Evolutionary conservation across 35 echinoderm and acorn worm species (phyloP).

Genomic region (Holothuria glaberrima): DNA sequence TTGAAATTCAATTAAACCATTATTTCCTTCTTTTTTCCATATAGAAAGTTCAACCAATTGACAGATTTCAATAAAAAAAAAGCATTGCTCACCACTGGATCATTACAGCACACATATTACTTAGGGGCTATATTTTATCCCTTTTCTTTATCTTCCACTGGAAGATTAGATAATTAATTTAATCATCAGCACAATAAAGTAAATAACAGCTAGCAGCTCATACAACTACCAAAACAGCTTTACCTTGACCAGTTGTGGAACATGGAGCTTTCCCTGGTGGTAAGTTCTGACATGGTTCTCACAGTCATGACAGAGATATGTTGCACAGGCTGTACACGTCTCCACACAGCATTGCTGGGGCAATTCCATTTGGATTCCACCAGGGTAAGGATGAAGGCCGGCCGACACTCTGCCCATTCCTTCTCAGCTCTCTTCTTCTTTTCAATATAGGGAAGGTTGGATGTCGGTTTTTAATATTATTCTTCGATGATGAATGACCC

Average conservation of each 20-base stretch:
- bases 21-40: too few relatives aligned
- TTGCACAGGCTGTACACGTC: not conserved
- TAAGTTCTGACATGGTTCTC: not conserved
- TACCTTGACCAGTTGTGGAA: slow-evolving; percentile 6
- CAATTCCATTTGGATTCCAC: not conserved
- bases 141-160: too few relatives aligned
- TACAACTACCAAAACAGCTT: not conserved
- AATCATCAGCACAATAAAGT: not conserved
- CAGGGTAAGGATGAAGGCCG: not conserved
- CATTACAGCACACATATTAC: too few relatives aligned
- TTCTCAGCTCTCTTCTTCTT: slow-evolving; percentile 7
- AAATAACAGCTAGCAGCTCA: not conserved
- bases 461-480: not conserved
- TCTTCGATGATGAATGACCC: not conserved
- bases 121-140: too few relatives aligned
- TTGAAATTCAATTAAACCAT: too few relatives aligned
- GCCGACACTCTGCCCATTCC: not conserved
- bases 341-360: not conserved
- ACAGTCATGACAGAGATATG: not conserved
- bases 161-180: too few relatives aligned
- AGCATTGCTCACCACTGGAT: too few relatives aligned
- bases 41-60: too few relatives aligned
- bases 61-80: too few relatives aligned
- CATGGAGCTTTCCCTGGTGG: slow-evolving; percentile 22
- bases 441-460: not conserved